Evolutionary conservation across 2,888 invertebrate genomes (phyloP).

Genomic region (Callinectes sapidus): DNA sequence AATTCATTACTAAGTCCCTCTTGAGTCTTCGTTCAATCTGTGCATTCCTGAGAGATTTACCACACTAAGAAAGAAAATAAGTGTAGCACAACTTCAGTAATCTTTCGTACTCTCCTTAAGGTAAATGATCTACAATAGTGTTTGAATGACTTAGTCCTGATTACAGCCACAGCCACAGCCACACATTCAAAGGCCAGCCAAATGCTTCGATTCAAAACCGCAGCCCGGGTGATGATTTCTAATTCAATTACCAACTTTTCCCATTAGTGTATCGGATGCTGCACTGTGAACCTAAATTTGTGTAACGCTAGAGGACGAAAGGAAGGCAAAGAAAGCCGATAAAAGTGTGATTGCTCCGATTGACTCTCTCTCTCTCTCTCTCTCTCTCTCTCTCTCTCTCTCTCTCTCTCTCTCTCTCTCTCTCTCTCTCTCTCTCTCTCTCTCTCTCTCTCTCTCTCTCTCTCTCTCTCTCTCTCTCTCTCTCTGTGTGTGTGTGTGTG

Average conservation of each 20-base stretch:
- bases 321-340: not conserved
- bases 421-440: conserved; percentile 30
- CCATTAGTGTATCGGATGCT: conserved; percentile 1
- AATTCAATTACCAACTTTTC: conserved; percentile 23
- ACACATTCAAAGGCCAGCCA: not conserved
- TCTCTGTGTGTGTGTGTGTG: too few relatives aligned
- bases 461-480: not conserved
- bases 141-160: not conserved
- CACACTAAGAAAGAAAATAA: not conserved
- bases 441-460: not conserved
- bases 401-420: conserved; percentile 40
- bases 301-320: not conserved
- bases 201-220: conserved; percentile 14
- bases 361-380: conserved; percentile 37
- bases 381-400: conserved; percentile 42
- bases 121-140: not conserved
- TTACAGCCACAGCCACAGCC: not conserved
- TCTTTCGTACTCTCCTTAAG: not conserved
- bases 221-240: not conserved
- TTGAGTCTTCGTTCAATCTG: not conserved
- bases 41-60: not conserved
- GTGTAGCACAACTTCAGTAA: not conserved
- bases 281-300: not conserved
- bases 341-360: not conserved
- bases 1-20: not conserved